Base-by-base conservation (phyloP, 2,888 invertebrate species). In the Pyrrhia umbra region DNA sequence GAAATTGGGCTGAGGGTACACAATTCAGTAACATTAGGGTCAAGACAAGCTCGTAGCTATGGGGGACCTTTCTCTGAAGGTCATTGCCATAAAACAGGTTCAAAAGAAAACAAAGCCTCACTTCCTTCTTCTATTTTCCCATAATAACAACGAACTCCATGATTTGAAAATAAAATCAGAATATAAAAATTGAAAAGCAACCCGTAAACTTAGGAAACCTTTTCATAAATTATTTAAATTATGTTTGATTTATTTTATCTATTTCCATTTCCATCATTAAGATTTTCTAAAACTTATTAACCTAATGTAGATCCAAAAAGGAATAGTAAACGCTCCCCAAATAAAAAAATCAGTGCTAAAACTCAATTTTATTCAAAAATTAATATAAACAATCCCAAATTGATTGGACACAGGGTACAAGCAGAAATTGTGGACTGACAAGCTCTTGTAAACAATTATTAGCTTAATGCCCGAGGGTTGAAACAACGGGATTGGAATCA, bases 1-100 rank as follows among this genome's bases (percentile, higher is more conserved):
- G 45, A 59, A 61, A 58, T 55, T 57, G 47, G 58, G 20, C 15
- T 39, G 45, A 58, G 51, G 61, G 40, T 42, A 30, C 30, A 39
- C 18, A 46, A 39, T 50, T 57, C 15, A 30, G 8, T 46, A 43
- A 37, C 30, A 18, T 49, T 3, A 51, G 34, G 40, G 50, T 34
- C n/a, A 68, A 68, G n/a, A 10, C n/a, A n/a, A 18, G 6, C 4
- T 13, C 25, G 2, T 18, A 23, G 34, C 9, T 57, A 16, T 51
- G 10, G 34, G 13, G 46, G 2, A 42, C 52, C n/a, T 52, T 68
- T 3, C 0, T 16, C 1, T 4, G 16, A 46, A 23, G 18, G 21
- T 47, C 6, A 47, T 18, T 20, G n/a, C 46, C 10, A 43, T 27
- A 21, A 34, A 25, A 39, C 2, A 15, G n/a, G 20, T 47, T 34